Base-by-base conservation (phyloP, 2,113 vertebrate genomes). In the Anseranas semipalmata region DNA sequence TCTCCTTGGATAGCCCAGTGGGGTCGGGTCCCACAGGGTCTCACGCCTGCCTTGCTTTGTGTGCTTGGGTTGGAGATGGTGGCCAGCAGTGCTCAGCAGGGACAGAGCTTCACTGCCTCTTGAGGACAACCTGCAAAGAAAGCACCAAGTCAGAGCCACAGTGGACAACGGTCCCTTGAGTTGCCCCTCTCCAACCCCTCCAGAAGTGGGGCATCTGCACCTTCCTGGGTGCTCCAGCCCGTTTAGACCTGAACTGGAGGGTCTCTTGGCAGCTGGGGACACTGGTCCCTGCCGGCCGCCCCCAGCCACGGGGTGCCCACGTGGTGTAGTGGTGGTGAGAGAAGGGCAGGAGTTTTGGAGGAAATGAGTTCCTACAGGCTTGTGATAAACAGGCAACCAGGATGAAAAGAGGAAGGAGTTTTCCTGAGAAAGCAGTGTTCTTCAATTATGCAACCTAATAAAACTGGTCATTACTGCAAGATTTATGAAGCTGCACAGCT, bases 231-330 rank as follows among this genome's bases (percentile, higher is more conserved):
- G 19, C 19, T 76, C 19, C 75, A 80, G 22, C 32, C 30, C 28
- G 13, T 32, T 87, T 76, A 50, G 63, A 79, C 19, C 10, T 48
- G 30, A 75, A 35, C 0, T 58, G 32, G 15, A 56, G 86, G 45
- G 20, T n/a, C 25, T 32, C 50, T 58, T 65, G 24, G 65, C 58
- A 91, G 50, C 25, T 46, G 70, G 50, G 15, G 20, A 55, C 7
- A 2, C 0, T 0, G 5, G 58, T 55, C 3, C 21, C 45, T 55
- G 58, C 41, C 43, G 84, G 66, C 8, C 1, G 3, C n/a, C 9
- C n/a, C 53, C 71, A 83, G 33, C 17, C 33, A 46, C 7, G n/a
- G 14, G 28, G 6, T 55, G 66, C 25, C 56, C 48, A 15, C 0
- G 5, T 20, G 37, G 46, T 0, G 0, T 1, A 20, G 14, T 8